These are phyloP conservation scores for Machimus rusticus DNA, from an alignment of 2,888 invertebrate species.

Conservation along the genomic window DNA sequence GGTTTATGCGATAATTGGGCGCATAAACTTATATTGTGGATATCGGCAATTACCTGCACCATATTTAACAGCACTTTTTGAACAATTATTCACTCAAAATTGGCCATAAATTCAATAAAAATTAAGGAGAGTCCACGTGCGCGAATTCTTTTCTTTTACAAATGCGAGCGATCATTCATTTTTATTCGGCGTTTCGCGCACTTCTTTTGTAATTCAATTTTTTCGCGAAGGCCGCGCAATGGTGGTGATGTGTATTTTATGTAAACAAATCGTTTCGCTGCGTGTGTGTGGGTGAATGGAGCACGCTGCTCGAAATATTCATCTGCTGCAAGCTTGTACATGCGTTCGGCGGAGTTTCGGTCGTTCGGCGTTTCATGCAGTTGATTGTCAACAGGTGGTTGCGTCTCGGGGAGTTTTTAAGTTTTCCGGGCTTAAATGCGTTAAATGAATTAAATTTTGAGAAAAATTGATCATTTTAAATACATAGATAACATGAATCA, in stretches of 20 bases:
- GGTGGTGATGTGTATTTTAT: slow-evolving; percentile 19
- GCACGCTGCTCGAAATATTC: slow-evolving; percentile 25
- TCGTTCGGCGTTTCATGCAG: background rate
- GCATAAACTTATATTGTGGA: background rate
- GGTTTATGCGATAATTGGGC: slow-evolving; percentile 38
- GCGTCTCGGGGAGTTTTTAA: background rate
- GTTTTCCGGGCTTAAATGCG: background rate
- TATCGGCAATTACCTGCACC: slow-evolving; percentile 46
- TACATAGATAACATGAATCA: too few species aligned
- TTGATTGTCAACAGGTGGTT: background rate
- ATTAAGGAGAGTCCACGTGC: slow-evolving; percentile 46
- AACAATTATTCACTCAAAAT: slow-evolving; percentile 45
- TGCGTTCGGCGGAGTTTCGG: background rate
- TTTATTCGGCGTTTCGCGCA: slow-evolving; percentile 48
- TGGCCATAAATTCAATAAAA: slow-evolving; percentile 46
- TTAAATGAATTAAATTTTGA: background rate
- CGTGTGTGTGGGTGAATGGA: background rate
- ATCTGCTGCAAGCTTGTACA: background rate
- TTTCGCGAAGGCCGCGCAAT: slow-evolving; percentile 43
- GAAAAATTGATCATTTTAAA: too few species aligned
- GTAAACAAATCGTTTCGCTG: slow-evolving; percentile 25
- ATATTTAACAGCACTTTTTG: slow-evolving; percentile 45
- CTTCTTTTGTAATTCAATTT: slow-evolving; percentile 47
- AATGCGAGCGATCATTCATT: slow-evolving; percentile 47
- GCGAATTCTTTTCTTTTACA: slow-evolving; percentile 46